These are phyloP conservation scores for Oeneis ivallda DNA, from an alignment of 2,888 invertebrate species.

Conservation along the genomic window DNA sequence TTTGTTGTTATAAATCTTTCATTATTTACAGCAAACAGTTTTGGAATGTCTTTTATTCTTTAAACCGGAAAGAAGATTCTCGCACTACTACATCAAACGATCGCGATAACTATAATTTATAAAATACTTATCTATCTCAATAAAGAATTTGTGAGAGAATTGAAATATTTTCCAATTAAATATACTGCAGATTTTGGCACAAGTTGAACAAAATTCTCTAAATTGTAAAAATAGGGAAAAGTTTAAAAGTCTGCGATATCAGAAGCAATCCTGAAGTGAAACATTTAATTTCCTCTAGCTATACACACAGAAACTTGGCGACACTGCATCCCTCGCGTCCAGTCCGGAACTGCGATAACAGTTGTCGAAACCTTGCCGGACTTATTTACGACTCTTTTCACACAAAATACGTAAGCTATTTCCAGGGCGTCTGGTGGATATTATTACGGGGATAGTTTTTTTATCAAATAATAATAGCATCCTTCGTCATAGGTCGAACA, in stretches of 20 bases:
- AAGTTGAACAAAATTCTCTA: neutral
- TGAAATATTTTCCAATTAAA: neutral
- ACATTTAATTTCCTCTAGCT: conserved; percentile 27
- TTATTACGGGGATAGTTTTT: neutral
- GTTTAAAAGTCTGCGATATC: neutral
- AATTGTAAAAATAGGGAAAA: neutral
- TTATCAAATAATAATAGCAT: too few relatives aligned
- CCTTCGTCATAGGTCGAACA: too few relatives aligned
- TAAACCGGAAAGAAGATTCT: conserved; percentile 6
- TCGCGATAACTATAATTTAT: neutral
- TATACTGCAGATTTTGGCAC: neutral
- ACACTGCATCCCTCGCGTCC: conserved; percentile 1
- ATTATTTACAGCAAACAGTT: conserved; percentile 2
- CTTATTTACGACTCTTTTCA: conserved; percentile 13
- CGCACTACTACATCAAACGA: neutral
- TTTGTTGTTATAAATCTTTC: conserved; percentile 2
- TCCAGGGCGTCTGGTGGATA: neutral
- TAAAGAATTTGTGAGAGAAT: neutral
- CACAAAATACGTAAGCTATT: conserved; percentile 8
- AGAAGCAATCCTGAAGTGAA: conserved; percentile 13
- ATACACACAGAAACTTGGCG: conserved; percentile 5
- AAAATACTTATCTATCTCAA: neutral
- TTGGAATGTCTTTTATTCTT: neutral
- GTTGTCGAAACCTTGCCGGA: conserved; percentile 27
- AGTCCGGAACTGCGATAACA: conserved; percentile 32